Conservation (phyloP, 2,113 vertebrate genomes). For the Blennius ocellaris region DNA sequence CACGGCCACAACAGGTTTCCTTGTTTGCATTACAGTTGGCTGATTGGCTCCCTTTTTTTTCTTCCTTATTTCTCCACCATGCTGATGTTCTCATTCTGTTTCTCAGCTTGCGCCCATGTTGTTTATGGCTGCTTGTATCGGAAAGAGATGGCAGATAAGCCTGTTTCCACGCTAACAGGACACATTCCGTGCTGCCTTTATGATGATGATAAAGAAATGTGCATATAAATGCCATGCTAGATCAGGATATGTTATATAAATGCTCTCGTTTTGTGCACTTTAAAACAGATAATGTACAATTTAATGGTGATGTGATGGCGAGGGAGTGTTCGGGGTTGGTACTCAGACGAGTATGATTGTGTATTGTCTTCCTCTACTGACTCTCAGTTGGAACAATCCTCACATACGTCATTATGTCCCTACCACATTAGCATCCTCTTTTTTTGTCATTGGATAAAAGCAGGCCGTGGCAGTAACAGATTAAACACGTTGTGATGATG, state of each 20-base stretch:
- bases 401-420: too few relatives aligned
- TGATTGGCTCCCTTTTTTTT: constrained; percentile 13
- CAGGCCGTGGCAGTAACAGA: too few relatives aligned
- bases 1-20: neutral
- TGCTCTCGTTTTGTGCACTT: constrained; percentile 2
- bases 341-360: constrained; percentile 11
- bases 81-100: constrained; percentile 19
- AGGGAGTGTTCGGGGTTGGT: neutral
- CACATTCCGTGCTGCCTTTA: neutral
- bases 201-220: neutral
- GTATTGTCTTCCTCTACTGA: constrained; percentile 4
- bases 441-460: too few relatives aligned
- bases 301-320: neutral
- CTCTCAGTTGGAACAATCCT: neutral
- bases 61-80: neutral
- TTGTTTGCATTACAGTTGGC: neutral
- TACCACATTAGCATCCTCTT: too few relatives aligned
- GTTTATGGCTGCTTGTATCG: neutral
- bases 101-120: constrained; percentile 3
- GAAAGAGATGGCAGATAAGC: constrained; percentile 1
- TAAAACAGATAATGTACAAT: neutral
- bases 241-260: neutral
- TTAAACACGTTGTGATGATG: too few relatives aligned
- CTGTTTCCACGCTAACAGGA: neutral
- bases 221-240: too few relatives aligned